Base-by-base conservation (phyloP, 1,140 invertebrate genomes). In the Leptestheria dahalacensis region DNA sequence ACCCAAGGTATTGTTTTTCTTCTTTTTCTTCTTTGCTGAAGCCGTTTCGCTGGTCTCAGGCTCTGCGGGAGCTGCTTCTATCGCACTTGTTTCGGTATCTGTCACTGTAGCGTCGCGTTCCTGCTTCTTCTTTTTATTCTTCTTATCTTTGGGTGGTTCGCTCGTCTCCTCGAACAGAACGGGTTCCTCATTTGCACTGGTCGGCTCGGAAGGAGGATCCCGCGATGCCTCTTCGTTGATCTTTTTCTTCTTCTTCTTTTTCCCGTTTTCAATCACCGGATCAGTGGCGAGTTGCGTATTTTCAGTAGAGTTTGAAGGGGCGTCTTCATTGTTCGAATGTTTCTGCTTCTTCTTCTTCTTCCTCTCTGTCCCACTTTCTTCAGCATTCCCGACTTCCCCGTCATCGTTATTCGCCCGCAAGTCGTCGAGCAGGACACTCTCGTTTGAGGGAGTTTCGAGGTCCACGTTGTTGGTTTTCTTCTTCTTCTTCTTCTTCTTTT, bases 281-380 rank as follows among this genome's bases (percentile, higher is more conserved):
- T n/a, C n/a, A n/a, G n/a, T n/a, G n/a, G n/a, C n/a, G n/a, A n/a
- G n/a, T n/a, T n/a, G n/a, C n/a, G n/a, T n/a, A n/a, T 12, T 49
- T 60, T 54, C 25, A 51, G 29, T n/a, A 48, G 15, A 15, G 10
- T 10, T 21, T 58, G 11, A 10, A n/a, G 20, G n/a, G 26, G 26
- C 51, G 47, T 57, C n/a, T 48, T 21, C 54, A 47, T 61, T 55
- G n/a, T 25, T 24, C 12, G 24, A 18, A 47, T 61, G 48, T 25
- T 47, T 57, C 10, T 15, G 23, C n/a, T 55, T 61, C 25, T 55
- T 56, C 54, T 47, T 61, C 28, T 55, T 26, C 47, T 61, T 56
- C 23, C 56, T 55, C 0, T 58, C 29, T 58, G n/a, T 12, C 2
- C n/a, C 23, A 50, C 20, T 21, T 29, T 25, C 55, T 58, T 54